Conservation (phyloP, 1,140 invertebrate species). For the Drosophila albomicans region DNA sequence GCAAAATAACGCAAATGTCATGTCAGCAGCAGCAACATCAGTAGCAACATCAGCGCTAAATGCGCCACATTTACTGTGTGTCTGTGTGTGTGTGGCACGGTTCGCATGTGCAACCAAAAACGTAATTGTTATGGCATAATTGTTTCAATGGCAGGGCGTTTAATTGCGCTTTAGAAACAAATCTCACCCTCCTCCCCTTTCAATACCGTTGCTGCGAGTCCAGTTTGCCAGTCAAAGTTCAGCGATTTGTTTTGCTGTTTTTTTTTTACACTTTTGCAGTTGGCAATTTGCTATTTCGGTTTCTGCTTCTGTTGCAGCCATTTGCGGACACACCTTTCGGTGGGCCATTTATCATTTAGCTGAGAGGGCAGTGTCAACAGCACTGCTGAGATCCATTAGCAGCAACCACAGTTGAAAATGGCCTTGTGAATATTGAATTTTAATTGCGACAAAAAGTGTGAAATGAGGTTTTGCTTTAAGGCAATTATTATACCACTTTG, state of each 20-base stretch:
- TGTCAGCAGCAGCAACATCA: conserved; percentile 46
- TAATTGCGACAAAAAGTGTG: conserved; percentile 26
- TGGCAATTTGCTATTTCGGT: background rate
- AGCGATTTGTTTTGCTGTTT: conserved; percentile 44
- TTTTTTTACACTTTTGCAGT: conserved; percentile 8
- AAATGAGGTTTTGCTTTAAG: conserved; percentile 6
- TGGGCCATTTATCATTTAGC: conserved; percentile 65
- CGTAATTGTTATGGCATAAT: conserved; percentile 81
- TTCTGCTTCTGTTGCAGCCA: conserved; percentile 27
- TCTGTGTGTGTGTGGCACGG: conserved; percentile 4
- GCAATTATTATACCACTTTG: background rate
- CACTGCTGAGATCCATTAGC: conserved; percentile 55
- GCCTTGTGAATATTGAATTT: conserved; percentile 37
- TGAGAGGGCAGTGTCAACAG: conserved; percentile 53
- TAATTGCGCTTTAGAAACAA: conserved; percentile 72
- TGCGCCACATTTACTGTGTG: conserved; percentile 69
- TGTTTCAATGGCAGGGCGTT: conserved; percentile 78
- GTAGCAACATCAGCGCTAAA: conserved; percentile 53
- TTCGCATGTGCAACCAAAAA: conserved; percentile 67
- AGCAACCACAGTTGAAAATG: background rate
- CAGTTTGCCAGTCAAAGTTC: conserved; percentile 66
- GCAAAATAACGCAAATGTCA: conserved; percentile 56
- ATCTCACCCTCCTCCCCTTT: conserved; percentile 3
- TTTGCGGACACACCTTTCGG: conserved; percentile 54
- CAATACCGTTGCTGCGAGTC: conserved; percentile 22